Percentiles rank a stretch among this genome's conserved stretches.
Conservation (phyloP, 2,797 vertebrate species). For the Mormyrus hasselquistii region DNA sequence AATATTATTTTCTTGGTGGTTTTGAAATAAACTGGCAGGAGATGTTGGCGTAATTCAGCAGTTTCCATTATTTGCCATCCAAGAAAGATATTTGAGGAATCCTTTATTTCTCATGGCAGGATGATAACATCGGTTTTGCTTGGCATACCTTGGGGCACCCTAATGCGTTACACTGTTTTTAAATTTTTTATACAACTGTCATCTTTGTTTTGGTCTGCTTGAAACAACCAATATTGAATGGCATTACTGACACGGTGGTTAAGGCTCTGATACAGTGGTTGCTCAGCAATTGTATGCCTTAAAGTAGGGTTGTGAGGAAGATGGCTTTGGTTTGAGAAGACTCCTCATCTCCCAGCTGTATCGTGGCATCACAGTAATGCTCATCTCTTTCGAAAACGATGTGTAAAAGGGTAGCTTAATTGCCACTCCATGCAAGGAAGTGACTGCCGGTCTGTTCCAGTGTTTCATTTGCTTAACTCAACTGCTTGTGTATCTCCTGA, state of each 20-base stretch:
- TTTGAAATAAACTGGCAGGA: neutral
- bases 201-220: neutral
- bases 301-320: neutral
- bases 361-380: neutral
- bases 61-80: neutral
- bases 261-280: neutral
- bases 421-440: neutral
- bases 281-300: neutral
- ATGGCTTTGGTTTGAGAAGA: neutral
- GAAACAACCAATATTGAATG: neutral
- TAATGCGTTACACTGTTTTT: neutral
- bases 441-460: neutral
- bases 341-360: neutral
- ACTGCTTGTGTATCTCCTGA: neutral
- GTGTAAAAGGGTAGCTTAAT: neutral
- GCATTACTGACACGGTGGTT: neutral
- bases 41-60: neutral
- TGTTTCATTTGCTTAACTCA: neutral
- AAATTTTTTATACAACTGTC: neutral
- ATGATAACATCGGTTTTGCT: neutral
- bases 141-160: neutral
- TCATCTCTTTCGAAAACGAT: neutral
- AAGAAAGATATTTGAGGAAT: constrained; percentile 33
- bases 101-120: constrained; percentile 24
- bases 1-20: neutral